Evolutionary conservation across 2,888 invertebrate species (phyloP), one percentile per base, ranked within the genome.

Genomic region (Lottia scabra): DNA sequence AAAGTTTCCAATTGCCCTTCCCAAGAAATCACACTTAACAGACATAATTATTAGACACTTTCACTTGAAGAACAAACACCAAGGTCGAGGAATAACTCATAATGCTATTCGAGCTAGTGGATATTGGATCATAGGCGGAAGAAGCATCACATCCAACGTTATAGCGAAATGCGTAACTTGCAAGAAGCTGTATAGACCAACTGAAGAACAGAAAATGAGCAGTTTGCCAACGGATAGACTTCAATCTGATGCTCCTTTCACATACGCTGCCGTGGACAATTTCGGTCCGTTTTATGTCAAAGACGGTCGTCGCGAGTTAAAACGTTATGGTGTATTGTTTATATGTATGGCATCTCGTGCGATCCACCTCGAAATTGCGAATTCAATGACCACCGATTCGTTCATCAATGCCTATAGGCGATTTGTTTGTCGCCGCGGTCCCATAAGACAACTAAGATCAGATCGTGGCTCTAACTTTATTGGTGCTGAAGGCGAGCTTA

Each of bases 301-400:
- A 38, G 81, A 83, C 16, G 80, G 80, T 6, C 69, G 81, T 30
- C 82, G 81, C 27, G 76, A 76, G 16, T 63, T 79, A 2, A 87
- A 88, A 83, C 85, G 67, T 77, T 78, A 86, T 15, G 82, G 56
- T 19, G 56, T 77, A 6, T 68, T 88, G 6, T 88, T 87, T 70
- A 80, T 82, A 1, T 88, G 88, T 68, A 77, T 86, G 30, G 68
- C 77, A 6, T 83, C 84, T 44, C 79, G 83, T 66, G 86, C 85
- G 5, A 77, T 86, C 2, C 85, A 56, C 56, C 87, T 86, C n/a
- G 86, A 87, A 65, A 71, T 67, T 15, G 63, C 71, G 4, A 72
- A 75, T 48, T 73, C 74, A n/a, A 63, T 82, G 23, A 62, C 65
- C n/a, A 80, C 81, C 19, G 75, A 76, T 63, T 76, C 78, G 16